Evolutionary conservation across 1,140 invertebrate species (phyloP).

Genomic region (Doryteuthis pealeii): DNA sequence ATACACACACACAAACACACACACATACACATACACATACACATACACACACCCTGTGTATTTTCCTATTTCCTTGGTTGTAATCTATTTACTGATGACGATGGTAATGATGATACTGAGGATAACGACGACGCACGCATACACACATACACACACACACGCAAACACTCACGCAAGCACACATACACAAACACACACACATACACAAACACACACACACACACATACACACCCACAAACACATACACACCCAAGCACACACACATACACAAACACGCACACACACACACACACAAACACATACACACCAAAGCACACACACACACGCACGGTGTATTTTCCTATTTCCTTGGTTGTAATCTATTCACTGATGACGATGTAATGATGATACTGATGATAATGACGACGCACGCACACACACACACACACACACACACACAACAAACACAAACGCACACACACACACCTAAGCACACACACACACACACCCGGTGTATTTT

Average conservation of each 20-base stretch:
- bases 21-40: background rate
- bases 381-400: no score
- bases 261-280: background rate
- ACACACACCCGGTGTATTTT: background rate
- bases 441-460: background rate
- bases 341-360: no score
- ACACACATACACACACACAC: background rate
- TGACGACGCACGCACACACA: background rate
- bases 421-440: background rate
- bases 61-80: background rate
- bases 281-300: constrained; percentile 1
- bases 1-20: no score
- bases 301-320: no score
- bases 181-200: no score
- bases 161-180: no score
- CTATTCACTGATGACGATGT: no score
- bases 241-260: no score
- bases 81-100: background rate
- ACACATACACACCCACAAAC: no score
- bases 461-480: background rate
- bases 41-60: background rate
- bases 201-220: no score
- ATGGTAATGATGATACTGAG: no score
- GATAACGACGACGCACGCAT: background rate
- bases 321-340: no score